A percentile compares a stretch with the other conserved stretches of the same genome.
Conservation (phyloP, 2,797 vertebrate genomes). For the Lacerta viridis region DNA sequence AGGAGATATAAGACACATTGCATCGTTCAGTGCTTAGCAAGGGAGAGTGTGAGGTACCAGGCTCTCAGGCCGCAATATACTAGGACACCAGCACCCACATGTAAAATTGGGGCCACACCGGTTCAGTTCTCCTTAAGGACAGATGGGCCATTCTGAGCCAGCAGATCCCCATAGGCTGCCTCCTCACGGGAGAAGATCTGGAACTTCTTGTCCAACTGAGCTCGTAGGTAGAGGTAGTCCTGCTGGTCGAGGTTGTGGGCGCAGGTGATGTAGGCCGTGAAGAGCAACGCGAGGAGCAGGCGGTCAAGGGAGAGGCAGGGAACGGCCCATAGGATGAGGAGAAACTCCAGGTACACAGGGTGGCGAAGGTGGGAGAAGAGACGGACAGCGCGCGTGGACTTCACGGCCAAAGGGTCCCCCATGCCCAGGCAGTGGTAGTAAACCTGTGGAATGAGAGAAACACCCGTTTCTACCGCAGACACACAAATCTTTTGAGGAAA, state of each 20-base stretch:
- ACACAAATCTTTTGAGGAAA: neutral
- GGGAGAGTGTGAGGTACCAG: neutral
- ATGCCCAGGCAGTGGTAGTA: constrained; percentile 89
- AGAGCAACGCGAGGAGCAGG: constrained; percentile 84
- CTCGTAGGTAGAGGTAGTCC: constrained; percentile 87
- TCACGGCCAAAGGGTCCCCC: constrained; percentile 87
- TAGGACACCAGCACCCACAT: constrained; percentile 22
- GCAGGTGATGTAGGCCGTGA: constrained; percentile 86
- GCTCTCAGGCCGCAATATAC: neutral
- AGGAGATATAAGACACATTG: neutral
- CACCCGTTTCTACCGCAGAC: neutral
- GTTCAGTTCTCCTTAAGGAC: neutral
- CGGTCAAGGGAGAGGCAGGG: constrained; percentile 89
- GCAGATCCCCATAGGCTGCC: neutral
- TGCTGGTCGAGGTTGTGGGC: constrained; percentile 90
- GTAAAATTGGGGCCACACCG: neutral
- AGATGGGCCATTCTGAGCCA: constrained; percentile 19
- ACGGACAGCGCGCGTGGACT: constrained; percentile 84
- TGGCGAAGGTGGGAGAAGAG: constrained; percentile 90
- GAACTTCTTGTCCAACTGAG: constrained; percentile 86
- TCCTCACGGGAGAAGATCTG: constrained; percentile 78
- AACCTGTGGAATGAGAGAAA: constrained; percentile 79
- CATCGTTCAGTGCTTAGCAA: constrained; percentile 22
- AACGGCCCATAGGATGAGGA: constrained; percentile 89
- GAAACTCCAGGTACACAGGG: constrained; percentile 90